Evolutionary conservation across 2,113 vertebrate genomes (phyloP).

Genomic region (Ammodytes dubius): DNA sequence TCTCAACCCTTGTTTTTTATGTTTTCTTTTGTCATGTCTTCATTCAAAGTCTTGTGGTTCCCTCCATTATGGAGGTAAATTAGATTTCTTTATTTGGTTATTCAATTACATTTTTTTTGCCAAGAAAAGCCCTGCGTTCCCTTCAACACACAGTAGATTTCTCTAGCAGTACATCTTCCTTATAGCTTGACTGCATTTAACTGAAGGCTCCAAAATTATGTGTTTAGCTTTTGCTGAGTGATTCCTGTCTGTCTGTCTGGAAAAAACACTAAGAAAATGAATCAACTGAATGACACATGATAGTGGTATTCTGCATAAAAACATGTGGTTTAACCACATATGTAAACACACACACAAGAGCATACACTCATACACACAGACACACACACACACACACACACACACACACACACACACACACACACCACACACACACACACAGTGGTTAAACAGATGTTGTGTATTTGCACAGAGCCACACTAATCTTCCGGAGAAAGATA

Average conservation of each 20-base stretch:
- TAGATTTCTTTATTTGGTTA: conserved; percentile 29
- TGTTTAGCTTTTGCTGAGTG: conserved; percentile 7
- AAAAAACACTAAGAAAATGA: conserved; percentile 6
- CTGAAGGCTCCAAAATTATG: conserved; percentile 4
- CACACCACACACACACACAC: conserved; percentile 32
- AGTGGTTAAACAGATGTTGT: conserved; percentile 64
- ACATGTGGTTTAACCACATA: conserved; percentile 44
- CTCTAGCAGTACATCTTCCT: background rate
- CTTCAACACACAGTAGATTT: background rate
- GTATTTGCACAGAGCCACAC: conserved; percentile 48
- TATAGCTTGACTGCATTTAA: background rate
- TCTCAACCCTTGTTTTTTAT: background rate
- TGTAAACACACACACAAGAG: conserved; percentile 52
- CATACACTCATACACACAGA: conserved; percentile 29
- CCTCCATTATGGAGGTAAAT: conserved; percentile 25
- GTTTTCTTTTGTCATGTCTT: conserved; percentile 2
- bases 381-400: conserved; percentile 23
- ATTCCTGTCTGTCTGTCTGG: conserved; percentile 1
- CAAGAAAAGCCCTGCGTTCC: conserved; percentile 4
- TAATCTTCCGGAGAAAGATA: conserved; percentile 48
- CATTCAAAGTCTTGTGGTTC: conserved; percentile 4
- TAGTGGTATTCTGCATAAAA: conserved; percentile 32
- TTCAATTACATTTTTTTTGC: conserved; percentile 38
- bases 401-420: conserved; percentile 48
- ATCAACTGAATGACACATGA: conserved; percentile 48